Percentiles rank a stretch among this genome's conserved stretches.
Evolutionary conservation across 2,888 invertebrate species (phyloP).

Genomic region (Apamea monoglypha): DNA sequence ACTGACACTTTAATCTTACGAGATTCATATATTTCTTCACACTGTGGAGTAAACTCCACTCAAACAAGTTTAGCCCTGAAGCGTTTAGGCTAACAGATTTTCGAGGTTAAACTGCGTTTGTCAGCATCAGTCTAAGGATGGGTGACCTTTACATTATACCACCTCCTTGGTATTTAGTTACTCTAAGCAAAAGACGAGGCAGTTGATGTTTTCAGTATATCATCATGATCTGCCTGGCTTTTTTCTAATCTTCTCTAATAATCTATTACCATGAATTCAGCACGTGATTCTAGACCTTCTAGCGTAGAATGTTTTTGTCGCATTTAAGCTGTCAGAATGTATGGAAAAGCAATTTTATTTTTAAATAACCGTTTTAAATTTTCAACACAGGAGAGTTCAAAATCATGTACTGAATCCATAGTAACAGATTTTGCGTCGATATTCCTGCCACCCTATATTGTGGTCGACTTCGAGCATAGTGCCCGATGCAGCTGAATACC

Average conservation of each 20-base stretch:
- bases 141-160: not conserved
- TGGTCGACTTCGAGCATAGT: not conserved
- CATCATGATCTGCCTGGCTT: not conserved
- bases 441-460: not conserved
- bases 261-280: no score
- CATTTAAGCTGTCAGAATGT: no score
- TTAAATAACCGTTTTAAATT: no score
- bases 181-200: not conserved
- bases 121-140: not conserved
- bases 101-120: not conserved
- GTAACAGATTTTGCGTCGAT: no score
- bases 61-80: not conserved
- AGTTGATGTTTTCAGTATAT: not conserved
- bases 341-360: no score
- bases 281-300: no score
- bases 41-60: not conserved
- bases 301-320: no score
- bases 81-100: not conserved
- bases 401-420: no score
- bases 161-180: not conserved
- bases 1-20: not conserved
- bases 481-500: not conserved
- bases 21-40: not conserved
- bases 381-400: no score
- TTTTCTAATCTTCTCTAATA: no score